Conservation (phyloP, 2,113 vertebrate genomes). For the Aegypius monachus region DNA sequence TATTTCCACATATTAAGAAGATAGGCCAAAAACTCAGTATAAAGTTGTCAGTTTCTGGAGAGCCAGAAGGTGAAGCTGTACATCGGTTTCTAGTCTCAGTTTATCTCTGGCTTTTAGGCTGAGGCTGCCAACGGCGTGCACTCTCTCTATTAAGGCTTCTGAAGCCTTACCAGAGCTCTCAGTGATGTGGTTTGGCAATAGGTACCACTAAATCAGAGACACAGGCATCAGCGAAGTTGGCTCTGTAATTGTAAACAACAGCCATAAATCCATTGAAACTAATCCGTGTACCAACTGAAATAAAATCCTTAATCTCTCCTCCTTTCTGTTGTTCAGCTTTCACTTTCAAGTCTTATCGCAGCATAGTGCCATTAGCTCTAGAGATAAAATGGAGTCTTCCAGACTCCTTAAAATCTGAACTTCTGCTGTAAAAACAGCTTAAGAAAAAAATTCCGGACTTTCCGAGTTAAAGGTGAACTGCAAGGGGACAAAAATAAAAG, state of each 20-base stretch:
- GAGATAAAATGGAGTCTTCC: constrained; percentile 22
- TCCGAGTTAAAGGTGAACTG: background rate
- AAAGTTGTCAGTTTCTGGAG: background rate
- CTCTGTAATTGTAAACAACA: background rate
- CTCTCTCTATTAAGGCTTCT: background rate
- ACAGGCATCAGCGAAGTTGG: background rate
- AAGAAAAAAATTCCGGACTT: background rate
- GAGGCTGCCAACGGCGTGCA: background rate
- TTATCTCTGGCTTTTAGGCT: background rate
- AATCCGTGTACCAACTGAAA: constrained; percentile 30
- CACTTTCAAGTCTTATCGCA: constrained; percentile 57
- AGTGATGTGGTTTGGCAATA: constrained; percentile 13
- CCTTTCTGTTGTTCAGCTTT: constrained; percentile 33
- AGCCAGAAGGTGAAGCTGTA: constrained; percentile 4
- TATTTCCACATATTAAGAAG: constrained; percentile 10
- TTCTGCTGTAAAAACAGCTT: background rate
- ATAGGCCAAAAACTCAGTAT: background rate
- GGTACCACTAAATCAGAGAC: constrained; percentile 9
- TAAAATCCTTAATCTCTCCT: constrained; percentile 19
- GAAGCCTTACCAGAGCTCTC: background rate
- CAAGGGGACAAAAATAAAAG: background rate
- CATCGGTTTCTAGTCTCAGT: background rate
- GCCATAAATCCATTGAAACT: constrained; percentile 45
- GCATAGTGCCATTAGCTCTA: background rate
- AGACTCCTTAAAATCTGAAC: background rate